Conservation (phyloP, 2,888 invertebrate species). For the Beris morrisii region DNA sequence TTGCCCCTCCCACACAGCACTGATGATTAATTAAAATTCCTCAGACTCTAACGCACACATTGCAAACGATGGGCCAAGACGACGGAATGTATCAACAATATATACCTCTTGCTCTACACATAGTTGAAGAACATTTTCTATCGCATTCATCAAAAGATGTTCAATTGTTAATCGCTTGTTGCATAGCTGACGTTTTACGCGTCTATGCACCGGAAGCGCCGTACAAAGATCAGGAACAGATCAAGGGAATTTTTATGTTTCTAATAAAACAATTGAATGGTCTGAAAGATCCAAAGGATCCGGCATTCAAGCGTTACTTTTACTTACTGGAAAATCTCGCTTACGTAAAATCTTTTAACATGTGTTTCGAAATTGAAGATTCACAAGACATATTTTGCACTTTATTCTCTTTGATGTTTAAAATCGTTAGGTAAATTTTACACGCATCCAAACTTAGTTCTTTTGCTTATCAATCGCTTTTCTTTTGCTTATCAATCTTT, state of each 20-base stretch:
- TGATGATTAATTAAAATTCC: background rate
- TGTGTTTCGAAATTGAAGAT: constrained; percentile 97
- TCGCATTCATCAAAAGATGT: constrained; percentile 90
- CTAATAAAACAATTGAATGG: constrained; percentile 92
- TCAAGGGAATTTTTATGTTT: constrained; percentile 89
- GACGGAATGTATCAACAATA: constrained; percentile 91
- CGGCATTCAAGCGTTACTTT: constrained; percentile 96
- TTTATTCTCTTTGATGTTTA: constrained; percentile 91
- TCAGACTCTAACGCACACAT: constrained; percentile 87
- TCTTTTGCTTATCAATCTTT: constrained; percentile 15
- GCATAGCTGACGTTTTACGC: constrained; percentile 93
- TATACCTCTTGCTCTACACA: constrained; percentile 86
- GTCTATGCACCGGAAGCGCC: constrained; percentile 98
- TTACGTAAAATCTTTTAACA: constrained; percentile 97
- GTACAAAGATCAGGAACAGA: constrained; percentile 93
- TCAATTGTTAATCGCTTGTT: constrained; percentile 92
- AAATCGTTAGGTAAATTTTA: constrained; percentile 84
- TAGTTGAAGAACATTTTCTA: constrained; percentile 91
- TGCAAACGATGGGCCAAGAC: constrained; percentile 96
- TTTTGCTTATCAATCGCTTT: constrained; percentile 1
- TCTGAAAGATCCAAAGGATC: constrained; percentile 93
- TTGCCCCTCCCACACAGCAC: background rate
- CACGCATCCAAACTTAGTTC: background rate
- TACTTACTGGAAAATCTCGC: constrained; percentile 95
- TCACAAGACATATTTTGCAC: constrained; percentile 95